Evolutionary conservation across 2,797 vertebrate species (phyloP).

Genomic region (Sebastiscus albofasciatus): DNA sequence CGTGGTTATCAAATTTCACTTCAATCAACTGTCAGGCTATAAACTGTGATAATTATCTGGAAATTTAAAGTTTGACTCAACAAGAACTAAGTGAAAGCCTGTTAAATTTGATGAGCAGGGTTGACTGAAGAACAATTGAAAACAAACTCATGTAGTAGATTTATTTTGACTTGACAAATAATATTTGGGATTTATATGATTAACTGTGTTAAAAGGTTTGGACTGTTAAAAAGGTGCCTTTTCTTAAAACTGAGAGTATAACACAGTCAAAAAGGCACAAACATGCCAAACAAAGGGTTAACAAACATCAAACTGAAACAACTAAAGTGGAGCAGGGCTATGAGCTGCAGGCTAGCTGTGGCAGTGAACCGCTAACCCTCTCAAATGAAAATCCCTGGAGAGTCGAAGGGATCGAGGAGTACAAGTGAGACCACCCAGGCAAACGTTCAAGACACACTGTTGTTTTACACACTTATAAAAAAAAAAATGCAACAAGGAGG

Average conservation of each 20-base stretch:
- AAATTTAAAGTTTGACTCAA: conserved; percentile 16
- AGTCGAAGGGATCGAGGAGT: conserved; percentile 45
- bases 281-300: conserved; percentile 30
- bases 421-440: conserved; percentile 79
- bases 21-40: conserved; percentile 34
- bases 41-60: conserved; percentile 34
- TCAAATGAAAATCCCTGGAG: conserved; percentile 63
- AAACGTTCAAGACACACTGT: conserved; percentile 57
- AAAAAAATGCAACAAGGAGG: conserved; percentile 49
- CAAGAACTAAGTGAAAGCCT: background rate
- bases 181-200: background rate
- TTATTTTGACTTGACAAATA: background rate
- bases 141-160: background rate
- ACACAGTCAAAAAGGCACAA: background rate
- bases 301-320: conserved; percentile 30
- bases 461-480: conserved; percentile 67
- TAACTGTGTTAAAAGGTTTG: background rate
- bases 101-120: background rate
- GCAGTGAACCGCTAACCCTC: conserved; percentile 56
- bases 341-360: conserved; percentile 41
- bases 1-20: conserved; percentile 41
- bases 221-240: background rate
- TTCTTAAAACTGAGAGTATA: background rate
- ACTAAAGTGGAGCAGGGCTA: conserved; percentile 15
- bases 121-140: background rate